Evolutionary conservation across 2,113 vertebrate genomes (phyloP), one percentile per base, ranked within the genome.

Genomic region (Agapornis roseicollis): DNA sequence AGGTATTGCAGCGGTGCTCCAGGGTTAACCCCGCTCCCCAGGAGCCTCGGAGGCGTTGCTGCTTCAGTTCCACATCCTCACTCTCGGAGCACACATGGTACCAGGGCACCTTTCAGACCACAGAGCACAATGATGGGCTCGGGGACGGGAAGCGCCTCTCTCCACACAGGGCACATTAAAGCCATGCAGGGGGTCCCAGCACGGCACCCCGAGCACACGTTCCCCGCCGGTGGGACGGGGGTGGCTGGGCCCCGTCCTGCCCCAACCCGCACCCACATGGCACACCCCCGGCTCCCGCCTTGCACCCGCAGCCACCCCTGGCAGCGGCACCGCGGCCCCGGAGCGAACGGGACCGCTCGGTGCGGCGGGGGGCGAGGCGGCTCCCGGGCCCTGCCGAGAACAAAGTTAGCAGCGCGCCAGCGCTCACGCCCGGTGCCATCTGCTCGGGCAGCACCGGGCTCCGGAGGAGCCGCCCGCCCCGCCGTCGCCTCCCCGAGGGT

Each of bases 381-480:
- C 41, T 79, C 55, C 89, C 79, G 47, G 88, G 83, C 70, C 79
- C 79, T 74, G 74, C 84, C 46, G 87, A 91, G 95, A 94, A 96
- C 95, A 96, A 96, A 96, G 95, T 94, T 96, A 93, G 90, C 93
- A 91, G 84, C 95, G 95, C 73, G 85, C 70, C 71, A 91, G 91
- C 93, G 80, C 78, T 92, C 74, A 80, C 92, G 58, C 60, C 80
- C 89, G 88, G 60, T 72, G 61, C 94, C 92, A 94, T 94, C 92
- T 92, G 94, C 87, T 88, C 93, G 86, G 68, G 85, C 71, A 93
- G 9, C 46, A 55, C 23, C 44, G 31, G 61, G 85, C 44, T 79
- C 80, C 31, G 31, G 65, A 25, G 49, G 71, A 78, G 65, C 71
- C 94, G 80, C 89, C 89, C 71, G 84, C 76, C 27, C 20, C 22